Base-by-base conservation (phyloP, 2,113 vertebrate genomes). In the Ptilonorhynchus violaceus region DNA sequence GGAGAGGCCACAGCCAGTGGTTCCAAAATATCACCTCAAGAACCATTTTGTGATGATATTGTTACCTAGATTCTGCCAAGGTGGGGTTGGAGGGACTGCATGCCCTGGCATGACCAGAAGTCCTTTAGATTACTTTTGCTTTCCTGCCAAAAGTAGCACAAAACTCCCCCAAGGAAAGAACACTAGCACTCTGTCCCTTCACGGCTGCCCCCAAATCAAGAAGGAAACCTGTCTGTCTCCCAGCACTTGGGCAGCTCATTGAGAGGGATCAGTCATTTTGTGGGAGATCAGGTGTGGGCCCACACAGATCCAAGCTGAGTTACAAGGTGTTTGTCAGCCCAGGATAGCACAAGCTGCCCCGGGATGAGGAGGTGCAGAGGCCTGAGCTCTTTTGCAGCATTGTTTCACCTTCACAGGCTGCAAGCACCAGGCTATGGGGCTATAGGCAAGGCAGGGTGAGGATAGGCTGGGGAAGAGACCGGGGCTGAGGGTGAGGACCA, bases 11-110 rank as follows among this genome's bases (percentile, higher is more conserved):
- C 33, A 86, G 41, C 19, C 12, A 52, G 3, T 58, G 23, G 28
- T n/a, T n/a, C 50, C 17, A 55, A 72, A 91, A 69, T n/a, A 60
- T 6, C 13, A 60, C 19, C 9, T 50, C 35, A 23, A 58, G 44
- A 64, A 68, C 9, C 2, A 47, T 33, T 50, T 37, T 41, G n/a
- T 74, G n/a, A n/a, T 64, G 35, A 9, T 47, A 22, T 10, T 88
- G 23, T 46, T 50, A 67, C 15, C 27, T 78, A 60, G 13, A 67
- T 78, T 49, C 60, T 56, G 20, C 37, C 60, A 52, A 50, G 15
- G 18, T 41, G 7, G 4, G 20, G 4, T 21, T 50, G 21, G 21
- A 59, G 19, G 10, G 24, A 77, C 35, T 1, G 1, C 18, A 3
- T 66, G 37, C 13, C 30, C 27, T 85, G 50, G 16, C 3, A 6